Percentiles rank a stretch among this genome's conserved stretches.
These are phyloP conservation scores for Corapipo altera DNA, from an alignment of 2,113 vertebrate species.

Conservation along the genomic window DNA sequence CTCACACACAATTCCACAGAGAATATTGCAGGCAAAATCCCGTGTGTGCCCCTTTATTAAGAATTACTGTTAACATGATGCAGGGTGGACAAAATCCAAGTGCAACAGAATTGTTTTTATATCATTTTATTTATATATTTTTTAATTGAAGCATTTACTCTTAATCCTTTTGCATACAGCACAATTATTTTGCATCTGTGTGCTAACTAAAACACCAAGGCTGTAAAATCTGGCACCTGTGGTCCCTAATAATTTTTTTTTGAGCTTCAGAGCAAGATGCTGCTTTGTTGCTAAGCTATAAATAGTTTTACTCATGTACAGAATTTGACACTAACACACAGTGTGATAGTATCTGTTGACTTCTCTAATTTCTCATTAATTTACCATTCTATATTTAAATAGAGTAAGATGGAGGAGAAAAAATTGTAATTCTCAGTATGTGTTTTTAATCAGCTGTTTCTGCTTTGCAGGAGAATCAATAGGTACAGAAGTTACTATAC, in stretches of 20 bases:
- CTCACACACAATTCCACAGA: not conserved
- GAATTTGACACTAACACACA: not conserved
- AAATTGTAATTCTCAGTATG: not conserved
- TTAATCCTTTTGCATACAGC: not conserved
- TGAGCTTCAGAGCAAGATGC: not conserved
- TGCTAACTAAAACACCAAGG: not conserved
- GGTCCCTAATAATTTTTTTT: not conserved
- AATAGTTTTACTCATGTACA: not conserved
- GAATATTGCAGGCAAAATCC: not conserved
- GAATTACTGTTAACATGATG: not conserved
- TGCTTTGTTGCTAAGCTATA: not conserved
- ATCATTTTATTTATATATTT: not conserved
- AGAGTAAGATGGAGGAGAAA: not conserved
- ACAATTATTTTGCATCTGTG: not conserved
- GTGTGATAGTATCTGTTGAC: not conserved
- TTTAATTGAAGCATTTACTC: not conserved
- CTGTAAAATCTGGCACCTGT: slow-evolving; percentile 11
- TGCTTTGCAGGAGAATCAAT: slow-evolving; percentile 76
- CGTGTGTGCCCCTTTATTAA: not conserved
- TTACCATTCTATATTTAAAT: not conserved
- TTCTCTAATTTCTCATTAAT: slow-evolving; percentile 4
- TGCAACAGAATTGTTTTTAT: not conserved
- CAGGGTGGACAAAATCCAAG: not conserved
- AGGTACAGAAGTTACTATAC: slow-evolving; percentile 68
- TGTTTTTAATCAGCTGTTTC: slow-evolving; percentile 31